These are phyloP conservation scores for Pseudomyrmex sp. DNA, from an alignment of 1,140 invertebrate genomes.

Conservation along the genomic window DNA sequence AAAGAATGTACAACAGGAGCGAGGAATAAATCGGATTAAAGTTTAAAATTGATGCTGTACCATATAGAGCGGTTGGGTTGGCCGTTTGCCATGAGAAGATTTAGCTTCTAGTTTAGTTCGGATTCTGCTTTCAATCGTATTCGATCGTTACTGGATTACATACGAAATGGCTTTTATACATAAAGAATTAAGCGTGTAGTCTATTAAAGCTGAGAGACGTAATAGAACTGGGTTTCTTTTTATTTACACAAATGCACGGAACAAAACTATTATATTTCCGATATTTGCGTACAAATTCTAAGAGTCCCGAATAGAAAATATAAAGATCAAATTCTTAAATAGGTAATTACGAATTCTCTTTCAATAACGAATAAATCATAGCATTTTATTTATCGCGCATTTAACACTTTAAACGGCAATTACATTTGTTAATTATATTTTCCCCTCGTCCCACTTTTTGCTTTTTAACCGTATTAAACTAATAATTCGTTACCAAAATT, in stretches of 20 bases:
- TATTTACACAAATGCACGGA: no score
- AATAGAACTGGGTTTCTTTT: not conserved
- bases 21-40: constrained; percentile 7
- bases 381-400: constrained; percentile 13
- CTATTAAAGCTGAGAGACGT: not conserved
- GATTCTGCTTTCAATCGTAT: constrained; percentile 1
- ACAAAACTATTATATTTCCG: no score
- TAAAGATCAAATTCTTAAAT: not conserved
- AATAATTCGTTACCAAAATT: constrained; percentile 23
- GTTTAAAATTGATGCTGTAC: not conserved
- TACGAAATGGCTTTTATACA: constrained; percentile 1
- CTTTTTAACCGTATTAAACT: not conserved
- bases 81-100: not conserved
- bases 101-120: constrained; percentile 15
- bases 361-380: not conserved
- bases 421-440: constrained; percentile 22
- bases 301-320: not conserved
- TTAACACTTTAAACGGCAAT: not conserved
- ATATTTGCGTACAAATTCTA: no score
- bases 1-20: not conserved
- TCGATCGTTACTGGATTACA: not conserved
- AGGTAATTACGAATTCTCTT: constrained; percentile 1
- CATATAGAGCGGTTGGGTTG: not conserved
- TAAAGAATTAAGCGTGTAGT: not conserved
- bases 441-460: not conserved